Evolutionary conservation across 2,888 invertebrate species (phyloP).

Genomic region (Scelioninae gen. 2): DNA sequence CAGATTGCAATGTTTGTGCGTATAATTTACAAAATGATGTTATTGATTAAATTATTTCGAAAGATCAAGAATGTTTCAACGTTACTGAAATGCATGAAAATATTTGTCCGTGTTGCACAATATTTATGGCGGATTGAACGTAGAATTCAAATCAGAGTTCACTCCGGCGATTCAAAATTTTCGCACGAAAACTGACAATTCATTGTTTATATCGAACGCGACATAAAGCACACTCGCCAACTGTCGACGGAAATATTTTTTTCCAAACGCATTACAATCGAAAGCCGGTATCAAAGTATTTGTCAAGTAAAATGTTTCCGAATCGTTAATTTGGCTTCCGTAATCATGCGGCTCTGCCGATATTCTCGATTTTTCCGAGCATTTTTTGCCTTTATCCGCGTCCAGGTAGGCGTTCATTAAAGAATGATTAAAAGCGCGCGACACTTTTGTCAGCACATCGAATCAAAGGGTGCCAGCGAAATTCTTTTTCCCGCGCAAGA

Average conservation of each 20-base stretch:
- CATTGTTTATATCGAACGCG: too few relatives aligned
- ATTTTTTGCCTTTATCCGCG: conserved; percentile 34
- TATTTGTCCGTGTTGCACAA: too few relatives aligned
- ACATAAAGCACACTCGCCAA: too few relatives aligned
- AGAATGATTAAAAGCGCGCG: conserved; percentile 51
- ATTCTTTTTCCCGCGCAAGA: conserved; percentile 30
- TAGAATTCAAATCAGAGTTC: too few relatives aligned
- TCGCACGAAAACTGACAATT: too few relatives aligned
- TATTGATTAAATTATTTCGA: too few relatives aligned
- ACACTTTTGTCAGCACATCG: conserved; percentile 43
- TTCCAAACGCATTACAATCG: not conserved
- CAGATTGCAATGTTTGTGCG: too few relatives aligned
- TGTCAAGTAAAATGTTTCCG: not conserved
- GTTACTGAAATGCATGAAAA: too few relatives aligned
- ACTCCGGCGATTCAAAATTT: too few relatives aligned
- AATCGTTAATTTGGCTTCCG: conserved; percentile 11
- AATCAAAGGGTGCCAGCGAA: conserved; percentile 35
- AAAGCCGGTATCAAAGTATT: not conserved
- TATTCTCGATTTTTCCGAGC: conserved; percentile 12
- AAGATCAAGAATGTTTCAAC: too few relatives aligned
- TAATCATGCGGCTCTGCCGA: conserved; percentile 17
- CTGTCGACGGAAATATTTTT: not conserved
- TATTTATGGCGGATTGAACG: too few relatives aligned
- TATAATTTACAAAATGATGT: too few relatives aligned
- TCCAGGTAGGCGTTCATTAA: conserved; percentile 30